Conservation (phyloP, 2,888 invertebrate genomes). For the Aromia moschata region DNA sequence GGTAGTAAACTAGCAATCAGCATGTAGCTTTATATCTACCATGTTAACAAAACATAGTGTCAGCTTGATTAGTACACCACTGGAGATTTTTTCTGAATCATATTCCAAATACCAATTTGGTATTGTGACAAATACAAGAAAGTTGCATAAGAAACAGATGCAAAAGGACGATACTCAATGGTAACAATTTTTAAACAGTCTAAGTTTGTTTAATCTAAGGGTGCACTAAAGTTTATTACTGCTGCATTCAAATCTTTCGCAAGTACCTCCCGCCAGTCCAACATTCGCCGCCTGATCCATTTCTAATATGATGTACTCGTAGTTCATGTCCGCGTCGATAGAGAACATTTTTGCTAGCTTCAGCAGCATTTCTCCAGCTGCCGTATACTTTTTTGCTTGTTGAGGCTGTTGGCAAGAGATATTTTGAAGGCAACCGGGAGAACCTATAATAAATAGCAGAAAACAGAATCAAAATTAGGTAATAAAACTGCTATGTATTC, state of each 20-base stretch:
- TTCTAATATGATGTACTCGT: conserved; percentile 59
- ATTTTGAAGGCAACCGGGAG: conserved; percentile 76
- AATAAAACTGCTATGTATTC: too few relatives aligned
- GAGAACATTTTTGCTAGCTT: conserved; percentile 74
- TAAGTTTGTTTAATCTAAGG: too few relatives aligned
- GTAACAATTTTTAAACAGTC: neutral
- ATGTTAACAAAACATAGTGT: too few relatives aligned
- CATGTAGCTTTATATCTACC: too few relatives aligned
- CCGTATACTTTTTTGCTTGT: conserved; percentile 77
- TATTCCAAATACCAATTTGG: too few relatives aligned
- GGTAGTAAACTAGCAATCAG: too few relatives aligned
- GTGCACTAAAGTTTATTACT: conserved; percentile 2
- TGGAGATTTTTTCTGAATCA: too few relatives aligned
- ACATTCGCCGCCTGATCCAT: conserved; percentile 55
- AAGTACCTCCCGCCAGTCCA: conserved; percentile 55
- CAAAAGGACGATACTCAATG: too few relatives aligned
- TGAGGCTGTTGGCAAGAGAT: conserved; percentile 80
- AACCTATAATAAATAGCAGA: conserved; percentile 48
- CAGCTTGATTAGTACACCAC: too few relatives aligned
- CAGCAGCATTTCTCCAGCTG: conserved; percentile 79
- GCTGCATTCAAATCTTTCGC: conserved; percentile 52
- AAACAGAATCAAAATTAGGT: neutral
- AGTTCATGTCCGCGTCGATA: conserved; percentile 66
- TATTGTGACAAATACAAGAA: too few relatives aligned
- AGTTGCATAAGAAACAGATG: too few relatives aligned